A percentile compares a stretch with the other conserved stretches of the same genome.
Conservation (phyloP, 2,888 invertebrate genomes). For the Cataglyphis cursor region DNA sequence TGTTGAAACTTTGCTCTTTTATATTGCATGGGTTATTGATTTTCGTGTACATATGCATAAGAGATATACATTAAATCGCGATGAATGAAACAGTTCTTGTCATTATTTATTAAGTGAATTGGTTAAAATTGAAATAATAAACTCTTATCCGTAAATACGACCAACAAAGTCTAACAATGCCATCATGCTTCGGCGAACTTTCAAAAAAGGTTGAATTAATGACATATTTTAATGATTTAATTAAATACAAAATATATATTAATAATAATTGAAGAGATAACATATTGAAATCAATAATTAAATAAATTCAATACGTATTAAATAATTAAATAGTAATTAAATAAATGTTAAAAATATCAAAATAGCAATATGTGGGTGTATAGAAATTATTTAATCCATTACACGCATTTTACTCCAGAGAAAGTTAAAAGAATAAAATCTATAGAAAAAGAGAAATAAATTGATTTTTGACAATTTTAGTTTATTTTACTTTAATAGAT, state of each 20-base stretch:
- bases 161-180: background rate
- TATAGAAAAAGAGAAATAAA: background rate
- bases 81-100: background rate
- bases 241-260: no score
- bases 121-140: background rate
- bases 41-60: constrained; percentile 4
- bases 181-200: no score
- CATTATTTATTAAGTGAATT: background rate
- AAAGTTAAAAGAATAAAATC: background rate
- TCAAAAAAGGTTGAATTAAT: no score
- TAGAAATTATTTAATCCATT: background rate
- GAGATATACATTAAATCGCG: background rate
- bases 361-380: background rate
- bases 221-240: no score
- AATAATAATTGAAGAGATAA: no score
- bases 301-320: no score
- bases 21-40: constrained; percentile 14
- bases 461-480: background rate
- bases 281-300: no score
- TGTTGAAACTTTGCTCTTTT: constrained; percentile 40
- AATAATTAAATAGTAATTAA: background rate
- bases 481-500: background rate
- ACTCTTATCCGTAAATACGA: background rate
- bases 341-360: background rate
- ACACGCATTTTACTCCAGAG: background rate